phyloP scores from a whole-genome alignment of 2,113 vertebrate species.

The Balaeniceps rex region DNA sequence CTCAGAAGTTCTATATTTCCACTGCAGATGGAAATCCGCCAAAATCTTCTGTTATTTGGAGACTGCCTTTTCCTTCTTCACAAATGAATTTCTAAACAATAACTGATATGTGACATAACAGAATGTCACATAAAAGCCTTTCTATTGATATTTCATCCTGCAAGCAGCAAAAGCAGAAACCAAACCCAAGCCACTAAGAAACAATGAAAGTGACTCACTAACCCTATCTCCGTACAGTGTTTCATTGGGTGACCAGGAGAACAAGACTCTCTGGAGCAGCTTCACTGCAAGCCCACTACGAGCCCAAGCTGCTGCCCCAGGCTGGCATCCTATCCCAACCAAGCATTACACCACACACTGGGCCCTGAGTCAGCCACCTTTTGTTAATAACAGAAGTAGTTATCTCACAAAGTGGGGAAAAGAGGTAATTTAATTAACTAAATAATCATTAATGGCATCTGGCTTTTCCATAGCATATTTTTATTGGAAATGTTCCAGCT shows the following conservation, averaged over 20 bases:
- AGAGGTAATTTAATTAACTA: not conserved
- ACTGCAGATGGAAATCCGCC: not conserved
- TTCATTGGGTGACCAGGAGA: not conserved
- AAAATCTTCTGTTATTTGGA: not conserved
- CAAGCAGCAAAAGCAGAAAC: conserved; percentile 4
- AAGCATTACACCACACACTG: not conserved
- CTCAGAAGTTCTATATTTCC: conserved; percentile 25
- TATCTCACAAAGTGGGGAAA: not conserved
- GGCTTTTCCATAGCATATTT: not conserved
- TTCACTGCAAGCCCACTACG: not conserved
- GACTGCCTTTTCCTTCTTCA: conserved; percentile 52
- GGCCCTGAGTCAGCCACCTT: not conserved
- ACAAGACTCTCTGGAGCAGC: not conserved
- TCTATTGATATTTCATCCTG: conserved; percentile 3
- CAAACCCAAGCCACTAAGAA: not conserved
- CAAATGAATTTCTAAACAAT: conserved; percentile 46
- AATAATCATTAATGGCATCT: not conserved
- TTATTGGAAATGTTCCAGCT: not conserved
- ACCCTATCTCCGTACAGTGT: accelerated
- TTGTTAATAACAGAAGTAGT: not conserved
- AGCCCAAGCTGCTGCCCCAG: not conserved
- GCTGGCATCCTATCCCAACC: not conserved
- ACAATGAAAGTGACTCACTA: conserved; percentile 3
- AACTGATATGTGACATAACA: too few relatives aligned
- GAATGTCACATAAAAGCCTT: conserved; percentile 40